phyloP scores from a whole-genome alignment of 2,888 invertebrate genomes.

The Drosophila quinaria region DNA sequence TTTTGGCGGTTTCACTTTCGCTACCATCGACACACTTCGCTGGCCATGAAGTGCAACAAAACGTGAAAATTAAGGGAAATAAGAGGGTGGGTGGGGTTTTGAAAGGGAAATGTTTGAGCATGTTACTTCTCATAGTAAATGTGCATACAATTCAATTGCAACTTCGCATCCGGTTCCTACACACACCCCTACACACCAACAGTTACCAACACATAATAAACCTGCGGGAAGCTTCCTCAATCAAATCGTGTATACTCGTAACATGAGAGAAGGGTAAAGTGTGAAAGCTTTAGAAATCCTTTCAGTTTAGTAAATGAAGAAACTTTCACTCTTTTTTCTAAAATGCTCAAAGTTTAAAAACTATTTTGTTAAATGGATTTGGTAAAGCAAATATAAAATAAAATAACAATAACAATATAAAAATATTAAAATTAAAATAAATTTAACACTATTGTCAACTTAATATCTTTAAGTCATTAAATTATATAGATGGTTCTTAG shows the following conservation, averaged over 20 bases:
- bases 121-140: constrained; percentile 31
- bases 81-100: not conserved
- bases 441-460: too few species aligned
- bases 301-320: not conserved
- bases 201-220: not conserved
- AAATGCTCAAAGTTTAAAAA: too few species aligned
- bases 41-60: constrained; percentile 73
- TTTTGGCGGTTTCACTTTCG: constrained; percentile 77
- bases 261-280: not conserved
- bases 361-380: too few species aligned
- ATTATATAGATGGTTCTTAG: too few species aligned
- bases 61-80: constrained; percentile 58
- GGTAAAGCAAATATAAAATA: too few species aligned
- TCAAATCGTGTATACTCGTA: not conserved
- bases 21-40: constrained; percentile 76
- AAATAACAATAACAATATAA: too few species aligned
- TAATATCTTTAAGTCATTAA: not conserved
- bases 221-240: not conserved
- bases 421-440: too few species aligned
- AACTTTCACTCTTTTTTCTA: not conserved
- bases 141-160: constrained; percentile 74
- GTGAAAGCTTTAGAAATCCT: not conserved
- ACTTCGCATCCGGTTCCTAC: constrained; percentile 66
- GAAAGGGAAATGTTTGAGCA: constrained; percentile 45
- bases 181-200: constrained; percentile 22